Conservation (phyloP, 2,113 vertebrate species). For the Bubo scandiacus region DNA sequence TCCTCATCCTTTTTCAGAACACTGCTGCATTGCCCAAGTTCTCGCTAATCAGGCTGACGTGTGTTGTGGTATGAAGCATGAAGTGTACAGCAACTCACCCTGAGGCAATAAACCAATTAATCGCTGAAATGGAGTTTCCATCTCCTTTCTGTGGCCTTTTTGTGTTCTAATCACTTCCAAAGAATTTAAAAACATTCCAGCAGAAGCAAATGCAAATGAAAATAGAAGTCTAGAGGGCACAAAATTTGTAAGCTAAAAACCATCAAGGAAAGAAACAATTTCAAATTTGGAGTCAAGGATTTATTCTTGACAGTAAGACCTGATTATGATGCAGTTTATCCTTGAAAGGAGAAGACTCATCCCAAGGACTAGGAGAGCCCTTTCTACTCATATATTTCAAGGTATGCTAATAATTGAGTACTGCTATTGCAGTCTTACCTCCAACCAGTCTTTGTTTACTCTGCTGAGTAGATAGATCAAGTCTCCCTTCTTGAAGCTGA, state of each 20-base stretch:
- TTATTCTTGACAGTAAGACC: neutral
- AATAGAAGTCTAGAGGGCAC: constrained; percentile 8
- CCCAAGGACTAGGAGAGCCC: neutral
- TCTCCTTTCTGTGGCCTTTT: constrained; percentile 29
- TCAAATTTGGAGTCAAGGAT: neutral
- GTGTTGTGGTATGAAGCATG: constrained; percentile 48
- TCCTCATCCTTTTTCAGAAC: constrained; percentile 28
- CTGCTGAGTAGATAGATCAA: constrained; percentile 92
- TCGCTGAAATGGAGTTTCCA: constrained; percentile 25
- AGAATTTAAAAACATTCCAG: constrained; percentile 8
- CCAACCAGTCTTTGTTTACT: constrained; percentile 94
- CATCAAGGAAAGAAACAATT: neutral
- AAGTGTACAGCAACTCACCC: constrained; percentile 16
- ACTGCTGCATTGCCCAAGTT: constrained; percentile 28
- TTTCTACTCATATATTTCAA: neutral
- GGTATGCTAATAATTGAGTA: neutral
- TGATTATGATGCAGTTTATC: neutral
- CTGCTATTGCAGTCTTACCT: constrained; percentile 76
- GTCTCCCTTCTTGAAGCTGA: constrained; percentile 89
- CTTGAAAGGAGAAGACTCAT: neutral
- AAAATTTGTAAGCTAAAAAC: constrained; percentile 8
- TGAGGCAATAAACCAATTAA: constrained; percentile 48
- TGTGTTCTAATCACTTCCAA: constrained; percentile 23
- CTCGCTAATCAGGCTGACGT: constrained; percentile 23
- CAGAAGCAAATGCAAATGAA: constrained; percentile 16